phyloP scores from a whole-genome alignment of 2,113 vertebrate species.

The Notothenia rossii region DNA sequence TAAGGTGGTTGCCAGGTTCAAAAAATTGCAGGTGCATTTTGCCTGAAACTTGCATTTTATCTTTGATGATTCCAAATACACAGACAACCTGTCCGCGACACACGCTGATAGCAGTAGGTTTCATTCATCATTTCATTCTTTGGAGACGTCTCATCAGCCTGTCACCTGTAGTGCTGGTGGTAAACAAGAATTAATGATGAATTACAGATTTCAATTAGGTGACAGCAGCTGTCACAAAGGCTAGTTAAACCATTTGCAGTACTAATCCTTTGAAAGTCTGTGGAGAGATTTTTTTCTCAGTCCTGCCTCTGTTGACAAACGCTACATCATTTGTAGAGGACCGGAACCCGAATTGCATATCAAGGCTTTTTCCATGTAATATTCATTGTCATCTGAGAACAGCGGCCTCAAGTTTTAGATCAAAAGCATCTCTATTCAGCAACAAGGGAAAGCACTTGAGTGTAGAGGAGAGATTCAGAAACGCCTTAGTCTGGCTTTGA shows the following conservation, averaged over 20 bases:
- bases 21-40: slow-evolving; percentile 31
- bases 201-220: slow-evolving; percentile 68
- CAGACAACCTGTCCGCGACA: slow-evolving; percentile 16
- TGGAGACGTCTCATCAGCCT: slow-evolving; percentile 51
- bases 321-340: slow-evolving; percentile 57
- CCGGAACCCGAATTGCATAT: slow-evolving; percentile 58
- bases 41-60: slow-evolving; percentile 41
- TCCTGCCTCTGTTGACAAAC: slow-evolving; percentile 68
- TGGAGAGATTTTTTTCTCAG: background rate
- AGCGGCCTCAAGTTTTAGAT: slow-evolving; percentile 76
- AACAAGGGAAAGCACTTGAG: slow-evolving; percentile 76
- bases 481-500: slow-evolving; percentile 71
- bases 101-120: slow-evolving; percentile 43
- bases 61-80: slow-evolving; percentile 51
- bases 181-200: slow-evolving; percentile 70
- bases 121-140: slow-evolving; percentile 69
- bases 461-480: slow-evolving; percentile 73
- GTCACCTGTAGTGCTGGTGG: slow-evolving; percentile 63
- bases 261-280: slow-evolving; percentile 51
- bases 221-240: slow-evolving; percentile 68
- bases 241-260: slow-evolving; percentile 61
- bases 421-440: slow-evolving; percentile 79
- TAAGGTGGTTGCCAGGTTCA: slow-evolving; percentile 38
- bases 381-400: slow-evolving; percentile 81
- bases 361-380: slow-evolving; percentile 78